Evolutionary conservation across 2,888 invertebrate genomes (phyloP).

Genomic region (Cylloceria caligata): DNA sequence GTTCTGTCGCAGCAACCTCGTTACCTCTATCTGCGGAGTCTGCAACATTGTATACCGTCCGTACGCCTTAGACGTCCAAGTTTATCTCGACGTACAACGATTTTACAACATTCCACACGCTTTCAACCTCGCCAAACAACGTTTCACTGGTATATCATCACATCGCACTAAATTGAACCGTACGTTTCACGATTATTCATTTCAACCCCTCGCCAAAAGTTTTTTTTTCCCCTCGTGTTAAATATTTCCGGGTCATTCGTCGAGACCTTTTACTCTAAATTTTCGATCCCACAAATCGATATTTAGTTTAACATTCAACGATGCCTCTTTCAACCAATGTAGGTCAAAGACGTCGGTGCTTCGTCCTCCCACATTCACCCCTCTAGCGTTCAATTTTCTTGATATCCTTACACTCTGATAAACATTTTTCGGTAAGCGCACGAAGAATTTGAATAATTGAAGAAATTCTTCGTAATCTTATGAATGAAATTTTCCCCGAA

Average conservation of each 20-base stretch:
- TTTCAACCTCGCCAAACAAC: not conserved
- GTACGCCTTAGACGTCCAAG: constrained; percentile 2
- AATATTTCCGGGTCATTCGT: constrained; percentile 10
- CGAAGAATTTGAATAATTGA: not conserved
- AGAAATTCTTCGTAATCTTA: not conserved
- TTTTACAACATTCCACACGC: not conserved
- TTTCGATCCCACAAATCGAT: not conserved
- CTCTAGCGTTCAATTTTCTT: constrained; percentile 26
- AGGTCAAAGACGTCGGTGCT: not conserved
- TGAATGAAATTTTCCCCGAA: not conserved
- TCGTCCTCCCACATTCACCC: constrained; percentile 1
- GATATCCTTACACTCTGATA: not conserved
- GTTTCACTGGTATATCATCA: not conserved
- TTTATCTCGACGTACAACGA: constrained; percentile 18
- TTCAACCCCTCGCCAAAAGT: not conserved
- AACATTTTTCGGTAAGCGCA: not conserved
- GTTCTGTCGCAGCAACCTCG: constrained; percentile 68
- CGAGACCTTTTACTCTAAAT: not conserved
- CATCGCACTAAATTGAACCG: not conserved
- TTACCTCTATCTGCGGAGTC: constrained; percentile 22
- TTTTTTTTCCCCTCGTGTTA: constrained; percentile 2
- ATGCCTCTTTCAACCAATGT: not conserved
- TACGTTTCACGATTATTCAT: not conserved
- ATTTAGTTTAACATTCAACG: constrained; percentile 39
- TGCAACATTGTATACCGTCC: not conserved